Base-by-base conservation (phyloP, 2,888 invertebrate species). In the Hydropsyche betteni region DNA sequence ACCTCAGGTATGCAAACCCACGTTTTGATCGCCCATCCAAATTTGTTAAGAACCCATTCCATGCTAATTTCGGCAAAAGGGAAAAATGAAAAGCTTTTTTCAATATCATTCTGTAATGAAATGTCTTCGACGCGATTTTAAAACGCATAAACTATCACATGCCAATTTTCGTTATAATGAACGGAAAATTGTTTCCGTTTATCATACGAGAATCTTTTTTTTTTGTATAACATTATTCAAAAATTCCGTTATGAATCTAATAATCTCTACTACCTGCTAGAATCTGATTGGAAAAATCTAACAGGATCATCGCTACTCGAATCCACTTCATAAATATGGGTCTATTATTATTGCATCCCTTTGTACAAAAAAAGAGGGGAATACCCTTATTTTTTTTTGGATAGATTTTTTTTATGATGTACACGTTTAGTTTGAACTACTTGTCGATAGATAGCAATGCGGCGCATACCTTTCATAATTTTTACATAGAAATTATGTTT, bases 361-460 rank as follows among this genome's bases (percentile, higher is more conserved):
- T 58, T 72, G 50, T 44, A 16, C 69, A 50, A 44, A 44, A 44
- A 44, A 44, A 44, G 44, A 51, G 72, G 70, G 58, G 74, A 51
- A 52, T 52, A 44, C 38, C 55, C 68, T 53, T 24, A 44, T 38
- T 50, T 76, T 64, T 76, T 70, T 75, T 74, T 61, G 52, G 70
- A 44, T 72, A 74, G 68, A 10, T n/a, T 73, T 55, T 76, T 69
- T 51, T 33, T 53, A 5, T 24, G 52, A 44, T 58, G 64, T 69
- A 52, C 5, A n/a, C 71, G 5, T 33, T 14, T 50, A n/a, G 50
- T 52, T 75, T 76, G 51, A 52, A 64, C 78, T 78, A 78, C 77
- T 77, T 78, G 75, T 64, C 78, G 74, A 38, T 77, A 78, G 78
- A 78, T 24, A 71, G 70, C 75, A 34, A 44, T 44, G 10, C 10